Conservation (phyloP, 2,888 invertebrate genomes). For the Eupithecia pulchellata region DNA sequence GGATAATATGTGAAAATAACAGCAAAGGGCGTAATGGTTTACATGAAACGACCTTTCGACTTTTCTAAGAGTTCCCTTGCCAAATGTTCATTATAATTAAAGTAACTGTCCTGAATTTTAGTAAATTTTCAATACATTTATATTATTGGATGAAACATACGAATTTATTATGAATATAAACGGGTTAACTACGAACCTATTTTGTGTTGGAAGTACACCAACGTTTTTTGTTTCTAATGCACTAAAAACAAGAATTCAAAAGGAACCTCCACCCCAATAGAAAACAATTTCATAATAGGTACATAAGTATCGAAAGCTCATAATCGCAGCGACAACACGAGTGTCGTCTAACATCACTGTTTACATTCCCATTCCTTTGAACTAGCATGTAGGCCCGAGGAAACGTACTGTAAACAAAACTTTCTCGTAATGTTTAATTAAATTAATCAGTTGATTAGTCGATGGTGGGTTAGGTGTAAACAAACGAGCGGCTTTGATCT, state of each 20-base stretch:
- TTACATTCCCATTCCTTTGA: conserved; percentile 83
- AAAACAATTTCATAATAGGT: background rate
- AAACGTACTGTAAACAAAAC: conserved; percentile 84
- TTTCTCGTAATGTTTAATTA: conserved; percentile 86
- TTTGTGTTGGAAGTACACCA: too few species aligned
- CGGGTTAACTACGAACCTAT: too few species aligned
- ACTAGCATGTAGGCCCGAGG: conserved; percentile 84
- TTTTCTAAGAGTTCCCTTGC: too few species aligned
- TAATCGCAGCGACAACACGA: conserved; percentile 26
- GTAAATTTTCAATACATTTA: too few species aligned
- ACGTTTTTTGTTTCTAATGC: background rate
- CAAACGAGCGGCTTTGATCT: conserved; percentile 80
- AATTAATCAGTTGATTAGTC: conserved; percentile 86
- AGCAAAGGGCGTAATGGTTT: too few species aligned
- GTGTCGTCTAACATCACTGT: conserved; percentile 61
- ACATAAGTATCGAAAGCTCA: conserved; percentile 3
- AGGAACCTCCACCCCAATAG: background rate
- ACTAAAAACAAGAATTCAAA: background rate
- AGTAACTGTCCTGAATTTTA: too few species aligned
- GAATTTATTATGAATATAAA: too few species aligned
- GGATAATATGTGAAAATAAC: too few species aligned
- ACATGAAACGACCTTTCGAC: too few species aligned
- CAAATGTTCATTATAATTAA: too few species aligned
- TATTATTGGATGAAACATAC: too few species aligned
- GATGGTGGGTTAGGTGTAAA: conserved; percentile 82